Evolutionary conservation across 2,113 vertebrate species (phyloP), one percentile per base, ranked within the genome.

Genomic region (Verasper variegatus): DNA sequence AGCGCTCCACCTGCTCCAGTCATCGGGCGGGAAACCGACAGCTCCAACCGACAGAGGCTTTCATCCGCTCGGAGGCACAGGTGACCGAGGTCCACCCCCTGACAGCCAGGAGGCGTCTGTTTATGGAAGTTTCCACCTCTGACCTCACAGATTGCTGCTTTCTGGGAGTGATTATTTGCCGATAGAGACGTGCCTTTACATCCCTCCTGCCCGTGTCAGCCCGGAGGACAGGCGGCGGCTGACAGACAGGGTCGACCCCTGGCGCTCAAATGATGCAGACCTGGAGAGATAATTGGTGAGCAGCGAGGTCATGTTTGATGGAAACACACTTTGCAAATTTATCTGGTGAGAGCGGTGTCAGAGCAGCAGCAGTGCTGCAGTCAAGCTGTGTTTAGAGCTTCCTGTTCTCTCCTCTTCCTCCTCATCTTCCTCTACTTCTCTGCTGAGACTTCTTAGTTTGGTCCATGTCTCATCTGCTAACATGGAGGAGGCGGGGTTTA

Each of bases 301-400:
- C 88, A 85, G 74, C 31, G 18, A 76, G 90, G 89, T 92, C 88
- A 83, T 52, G 80, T 92, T 88, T 93, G 88, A 94, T 91, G 85
- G 89, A 87, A 85, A 83, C 86, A 80, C 87, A 84, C 81, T 89
- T 88, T 91, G 89, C 87, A 92, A 85, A 91, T 90, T 66, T 80
- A 78, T 87, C 77, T 70, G 59, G 54, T 74, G 85, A 75, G 79
- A 26, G 78, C 11, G 20, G 40, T 82, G 89, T 88, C 81, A 83
- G 77, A 47, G 45, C 45, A 5, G 45, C 45, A 47, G 45, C 45
- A 80, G 76, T 23, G 72, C 83, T 82, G 17, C 72, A 81, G 88
- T 86, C 83, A 87, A 83, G 91, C 76, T 75, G 61, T 75, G 58
- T 70, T 85, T 42, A 84, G 80, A 76, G 82, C 72, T 79, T 10